Conservation (phyloP, 2,888 invertebrate genomes). For the Pyrrhosoma nymphula region DNA sequence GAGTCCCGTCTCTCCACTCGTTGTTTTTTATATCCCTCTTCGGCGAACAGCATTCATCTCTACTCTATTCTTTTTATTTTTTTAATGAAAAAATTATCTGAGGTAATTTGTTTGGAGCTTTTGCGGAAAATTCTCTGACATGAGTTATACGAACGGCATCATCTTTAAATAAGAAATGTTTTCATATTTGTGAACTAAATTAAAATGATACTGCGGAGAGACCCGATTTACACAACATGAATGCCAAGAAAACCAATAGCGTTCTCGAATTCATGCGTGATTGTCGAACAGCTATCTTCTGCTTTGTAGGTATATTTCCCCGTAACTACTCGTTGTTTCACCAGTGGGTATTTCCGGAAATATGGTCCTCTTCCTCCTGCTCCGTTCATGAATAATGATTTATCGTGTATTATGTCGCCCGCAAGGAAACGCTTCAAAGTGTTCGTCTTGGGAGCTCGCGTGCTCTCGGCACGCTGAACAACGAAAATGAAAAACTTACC, state of each 20-base stretch:
- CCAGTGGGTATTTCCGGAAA: not conserved
- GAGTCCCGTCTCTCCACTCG: not conserved
- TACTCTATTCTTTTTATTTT: not conserved
- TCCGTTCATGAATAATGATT: too few species aligned
- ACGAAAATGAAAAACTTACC: not conserved
- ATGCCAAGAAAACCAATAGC: not conserved
- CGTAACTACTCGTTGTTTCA: not conserved
- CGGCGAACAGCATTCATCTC: not conserved
- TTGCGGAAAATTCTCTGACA: not conserved
- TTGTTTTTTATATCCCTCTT: not conserved
- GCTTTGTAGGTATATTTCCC: not conserved
- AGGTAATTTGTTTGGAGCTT: not conserved
- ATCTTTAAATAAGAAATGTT: not conserved
- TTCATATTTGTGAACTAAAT: not conserved
- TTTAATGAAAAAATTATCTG: not conserved
- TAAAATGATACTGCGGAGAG: not conserved
- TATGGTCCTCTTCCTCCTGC: not conserved
- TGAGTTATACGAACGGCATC: not conserved
- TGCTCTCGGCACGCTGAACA: not conserved
- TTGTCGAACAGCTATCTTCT: not conserved
- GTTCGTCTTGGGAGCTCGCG: not conserved
- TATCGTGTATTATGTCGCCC: too few species aligned
- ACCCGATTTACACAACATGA: not conserved
- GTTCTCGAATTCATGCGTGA: not conserved
- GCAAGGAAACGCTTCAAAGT: too few species aligned